Conservation (phyloP, 2,888 invertebrate genomes). For the Argyra leucocephala region DNA sequence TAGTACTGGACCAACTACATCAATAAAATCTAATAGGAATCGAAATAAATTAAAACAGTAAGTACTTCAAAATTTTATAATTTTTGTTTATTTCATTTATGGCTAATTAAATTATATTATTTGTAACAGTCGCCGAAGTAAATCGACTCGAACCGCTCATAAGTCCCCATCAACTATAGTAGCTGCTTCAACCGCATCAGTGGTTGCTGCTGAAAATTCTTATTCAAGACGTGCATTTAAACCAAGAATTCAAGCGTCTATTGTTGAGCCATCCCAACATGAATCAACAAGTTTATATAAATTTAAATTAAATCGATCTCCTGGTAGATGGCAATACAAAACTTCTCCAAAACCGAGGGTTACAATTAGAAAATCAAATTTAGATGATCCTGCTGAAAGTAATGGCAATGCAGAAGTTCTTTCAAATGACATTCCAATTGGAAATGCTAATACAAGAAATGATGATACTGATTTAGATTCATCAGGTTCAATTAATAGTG, state of each 20-base stretch:
- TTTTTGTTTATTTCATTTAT: conserved; percentile 4
- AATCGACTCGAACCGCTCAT: conserved; percentile 32
- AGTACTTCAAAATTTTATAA: neutral
- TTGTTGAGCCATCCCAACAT: conserved; percentile 40
- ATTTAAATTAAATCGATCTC: conserved; percentile 71
- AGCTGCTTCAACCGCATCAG: conserved; percentile 22
- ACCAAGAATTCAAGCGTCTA: conserved; percentile 52
- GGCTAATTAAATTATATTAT: neutral
- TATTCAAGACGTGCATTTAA: conserved; percentile 57
- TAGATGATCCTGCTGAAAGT: conserved; percentile 45
- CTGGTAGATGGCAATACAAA: conserved; percentile 82
- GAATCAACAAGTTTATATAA: conserved; percentile 59
- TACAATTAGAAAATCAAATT: conserved; percentile 61
- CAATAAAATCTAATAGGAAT: neutral
- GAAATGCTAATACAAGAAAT: conserved; percentile 48
- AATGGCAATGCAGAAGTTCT: conserved; percentile 21
- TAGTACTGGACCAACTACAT: neutral
- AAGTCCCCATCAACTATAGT: conserved; percentile 29
- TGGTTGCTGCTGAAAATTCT: conserved; percentile 29
- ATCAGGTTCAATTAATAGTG: conserved; percentile 55
- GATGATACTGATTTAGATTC: conserved; percentile 60
- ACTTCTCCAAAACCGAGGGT: conserved; percentile 80
- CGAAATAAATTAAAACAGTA: conserved; percentile 17
- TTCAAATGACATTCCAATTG: conserved; percentile 37
- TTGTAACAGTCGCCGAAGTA: conserved; percentile 50